These are phyloP conservation scores for Xylocopa sonorina DNA, from an alignment of 1,140 invertebrate species.

Conservation along the genomic window DNA sequence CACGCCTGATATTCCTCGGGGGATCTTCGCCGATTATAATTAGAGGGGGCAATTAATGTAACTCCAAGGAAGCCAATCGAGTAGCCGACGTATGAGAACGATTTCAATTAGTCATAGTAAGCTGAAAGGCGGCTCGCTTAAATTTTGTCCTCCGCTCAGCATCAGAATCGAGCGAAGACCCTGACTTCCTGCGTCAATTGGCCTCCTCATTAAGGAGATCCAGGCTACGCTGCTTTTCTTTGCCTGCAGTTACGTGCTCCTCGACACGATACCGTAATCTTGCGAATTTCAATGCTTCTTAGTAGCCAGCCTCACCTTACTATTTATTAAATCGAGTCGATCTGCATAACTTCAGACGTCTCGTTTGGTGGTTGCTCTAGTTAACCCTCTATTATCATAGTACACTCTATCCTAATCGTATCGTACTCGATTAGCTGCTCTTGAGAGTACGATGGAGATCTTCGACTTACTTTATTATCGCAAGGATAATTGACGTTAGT, in stretches of 20 bases:
- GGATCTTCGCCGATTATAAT: slow-evolving; percentile 12
- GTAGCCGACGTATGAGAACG: slow-evolving; percentile 30
- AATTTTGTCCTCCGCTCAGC: slow-evolving; percentile 49
- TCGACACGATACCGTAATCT: not conserved
- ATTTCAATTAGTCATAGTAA: slow-evolving; percentile 38
- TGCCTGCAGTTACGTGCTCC: not conserved
- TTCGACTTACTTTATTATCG: not conserved
- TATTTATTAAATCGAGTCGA: too few species aligned
- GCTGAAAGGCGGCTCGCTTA: slow-evolving; percentile 36
- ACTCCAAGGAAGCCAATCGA: slow-evolving; percentile 35
- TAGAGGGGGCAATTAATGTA: slow-evolving; percentile 43
- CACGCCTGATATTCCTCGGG: not conserved
- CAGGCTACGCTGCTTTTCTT: slow-evolving; percentile 17
- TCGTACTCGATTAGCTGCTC: too few species aligned
- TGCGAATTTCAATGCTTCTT: not conserved
- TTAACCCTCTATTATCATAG: too few species aligned
- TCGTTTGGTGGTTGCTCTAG: too few species aligned
- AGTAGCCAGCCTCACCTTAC: not conserved
- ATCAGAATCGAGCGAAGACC: slow-evolving; percentile 36
- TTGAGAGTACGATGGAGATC: too few species aligned
- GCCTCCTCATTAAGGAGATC: slow-evolving; percentile 41
- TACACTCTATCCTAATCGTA: too few species aligned
- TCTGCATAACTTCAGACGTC: too few species aligned
- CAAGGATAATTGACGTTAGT: not conserved
- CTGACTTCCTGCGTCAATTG: slow-evolving; percentile 35